phyloP scores from a whole-genome alignment of 2,888 invertebrate species.

The Noctua comes region DNA sequence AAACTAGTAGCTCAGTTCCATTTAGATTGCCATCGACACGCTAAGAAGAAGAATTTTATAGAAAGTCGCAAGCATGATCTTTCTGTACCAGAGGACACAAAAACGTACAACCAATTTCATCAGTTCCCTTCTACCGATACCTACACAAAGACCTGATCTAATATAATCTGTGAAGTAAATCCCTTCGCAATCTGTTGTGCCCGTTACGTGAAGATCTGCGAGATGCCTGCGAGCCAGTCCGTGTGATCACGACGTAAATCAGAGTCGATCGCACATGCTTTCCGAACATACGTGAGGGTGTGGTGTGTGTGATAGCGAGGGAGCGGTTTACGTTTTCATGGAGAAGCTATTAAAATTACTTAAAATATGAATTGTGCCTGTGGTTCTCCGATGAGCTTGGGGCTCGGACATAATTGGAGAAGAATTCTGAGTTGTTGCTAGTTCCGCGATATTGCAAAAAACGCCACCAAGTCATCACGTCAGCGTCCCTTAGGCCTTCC shows the following conservation, averaged over 20 bases:
- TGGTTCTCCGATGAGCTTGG: neutral
- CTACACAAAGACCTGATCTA: conserved; percentile 17
- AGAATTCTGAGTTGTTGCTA: neutral
- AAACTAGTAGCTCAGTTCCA: no score
- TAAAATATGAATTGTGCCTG: neutral
- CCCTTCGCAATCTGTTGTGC: conserved; percentile 29
- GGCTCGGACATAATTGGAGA: neutral
- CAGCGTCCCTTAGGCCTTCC: no score
- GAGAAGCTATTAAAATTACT: neutral
- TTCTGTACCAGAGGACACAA: neutral
- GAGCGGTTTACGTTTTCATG: neutral
- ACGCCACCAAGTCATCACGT: no score
- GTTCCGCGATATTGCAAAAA: neutral
- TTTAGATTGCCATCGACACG: no score
- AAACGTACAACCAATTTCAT: neutral
- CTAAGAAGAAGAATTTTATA: no score
- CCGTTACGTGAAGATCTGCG: conserved; percentile 27
- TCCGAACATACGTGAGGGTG: conserved; percentile 37
- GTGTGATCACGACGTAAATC: conserved; percentile 62
- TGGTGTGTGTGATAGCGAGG: conserved; percentile 35
- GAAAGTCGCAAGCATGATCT: neutral
- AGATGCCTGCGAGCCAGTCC: neutral
- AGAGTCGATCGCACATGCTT: conserved; percentile 58
- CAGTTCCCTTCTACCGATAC: neutral
- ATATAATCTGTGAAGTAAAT: conserved; percentile 24